A percentile compares a stretch with the other conserved stretches of the same genome.
Evolutionary conservation across 2,888 invertebrate species (phyloP).

Genomic region (Sthenelais limicola): DNA sequence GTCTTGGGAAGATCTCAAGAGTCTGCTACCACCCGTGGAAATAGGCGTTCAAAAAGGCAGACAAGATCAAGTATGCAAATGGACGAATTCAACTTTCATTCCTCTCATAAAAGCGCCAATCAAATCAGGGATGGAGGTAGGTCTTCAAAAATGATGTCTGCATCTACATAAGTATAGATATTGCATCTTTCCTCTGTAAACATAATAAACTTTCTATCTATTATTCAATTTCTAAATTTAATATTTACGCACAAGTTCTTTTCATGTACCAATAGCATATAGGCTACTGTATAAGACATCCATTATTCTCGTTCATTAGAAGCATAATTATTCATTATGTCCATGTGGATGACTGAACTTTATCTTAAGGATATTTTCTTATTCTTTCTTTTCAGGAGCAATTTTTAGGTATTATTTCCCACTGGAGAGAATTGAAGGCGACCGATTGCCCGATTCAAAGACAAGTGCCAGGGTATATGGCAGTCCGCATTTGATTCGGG

Average conservation of each 20-base stretch:
- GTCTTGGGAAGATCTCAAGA: constrained; percentile 62
- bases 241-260: no score
- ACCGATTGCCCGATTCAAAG: constrained; percentile 51
- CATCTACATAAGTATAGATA: no score
- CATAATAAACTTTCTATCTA: no score
- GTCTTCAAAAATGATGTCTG: no score
- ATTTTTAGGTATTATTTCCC: constrained; percentile 61
- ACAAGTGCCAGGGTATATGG: constrained; percentile 55
- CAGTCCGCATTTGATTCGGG: constrained; percentile 53
- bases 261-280: no score
- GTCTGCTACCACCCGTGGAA: constrained; percentile 27
- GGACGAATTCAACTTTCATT: constrained; percentile 69
- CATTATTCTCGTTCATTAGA: no score
- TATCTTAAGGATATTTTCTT: no score
- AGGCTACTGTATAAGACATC: no score
- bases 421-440: constrained; percentile 58
- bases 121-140: constrained; percentile 64
- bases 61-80: constrained; percentile 58
- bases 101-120: constrained; percentile 54
- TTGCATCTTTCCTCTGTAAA: no score
- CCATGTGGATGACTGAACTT: no score
- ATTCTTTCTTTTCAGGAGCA: constrained; percentile 58
- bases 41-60: constrained; percentile 16
- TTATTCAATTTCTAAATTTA: no score
- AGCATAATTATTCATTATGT: no score